Base-by-base conservation (phyloP, 1,140 invertebrate genomes). In the Agraylea sexmaculata region DNA sequence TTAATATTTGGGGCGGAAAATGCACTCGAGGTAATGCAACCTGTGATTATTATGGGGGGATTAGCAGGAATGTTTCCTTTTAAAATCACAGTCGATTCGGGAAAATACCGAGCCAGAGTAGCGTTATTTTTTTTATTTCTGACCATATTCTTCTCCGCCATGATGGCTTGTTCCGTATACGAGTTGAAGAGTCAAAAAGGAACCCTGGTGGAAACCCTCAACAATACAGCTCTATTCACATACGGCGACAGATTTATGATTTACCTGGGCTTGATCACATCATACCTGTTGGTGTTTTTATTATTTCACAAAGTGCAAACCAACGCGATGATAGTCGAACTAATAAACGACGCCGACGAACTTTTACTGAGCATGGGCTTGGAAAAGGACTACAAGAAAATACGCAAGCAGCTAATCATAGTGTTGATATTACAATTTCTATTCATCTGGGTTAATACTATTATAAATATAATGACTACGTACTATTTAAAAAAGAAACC, bases 161-260 rank as follows among this genome's bases (percentile, higher is more conserved):
- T n/a, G n/a, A n/a, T n/a, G n/a, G n/a, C n/a, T n/a, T n/a, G n/a
- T n/a, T n/a, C n/a, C n/a, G n/a, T n/a, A n/a, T n/a, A n/a, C n/a
- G n/a, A n/a, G n/a, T n/a, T n/a, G n/a, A n/a, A n/a, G n/a, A n/a
- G n/a, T n/a, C n/a, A n/a, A n/a, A n/a, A n/a, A n/a, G n/a, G n/a
- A n/a, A n/a, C n/a, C n/a, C n/a, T n/a, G n/a, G n/a, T n/a, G n/a
- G n/a, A n/a, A n/a, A n/a, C n/a, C n/a, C n/a, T n/a, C n/a, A n/a
- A n/a, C n/a, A n/a, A n/a, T n/a, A n/a, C n/a, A n/a, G n/a, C n/a
- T n/a, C 15, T 37, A 2, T 25, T 37, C 13, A 13, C 15, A 25
- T 37, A 25, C 22, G 20, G 36, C 7, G 36, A 37, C 11, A 27
- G 28, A 13, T 25, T 37, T 15, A 37, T 13, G 16, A n/a, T 37